These are phyloP conservation scores for Trachythela sp. DNA, from an alignment of 64 coral and sea anemone species.

Conservation along the genomic window DNA sequence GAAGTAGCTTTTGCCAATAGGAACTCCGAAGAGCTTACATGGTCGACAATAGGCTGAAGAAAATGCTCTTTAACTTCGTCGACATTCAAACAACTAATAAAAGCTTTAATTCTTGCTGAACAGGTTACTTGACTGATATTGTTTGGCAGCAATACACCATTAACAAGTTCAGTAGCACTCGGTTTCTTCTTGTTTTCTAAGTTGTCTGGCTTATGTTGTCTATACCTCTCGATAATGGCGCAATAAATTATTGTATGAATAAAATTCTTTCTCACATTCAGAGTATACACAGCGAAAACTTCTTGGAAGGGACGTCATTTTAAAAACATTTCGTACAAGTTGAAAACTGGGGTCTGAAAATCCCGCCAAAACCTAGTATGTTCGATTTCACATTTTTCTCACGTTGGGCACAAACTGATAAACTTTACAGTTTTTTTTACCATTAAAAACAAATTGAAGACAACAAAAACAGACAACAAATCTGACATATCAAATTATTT, in stretches of 20 bases:
- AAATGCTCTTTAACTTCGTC: conserved; percentile 3
- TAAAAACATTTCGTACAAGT: background rate
- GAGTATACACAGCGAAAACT: background rate
- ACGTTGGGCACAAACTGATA: too few relatives aligned
- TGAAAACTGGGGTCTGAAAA: background rate
- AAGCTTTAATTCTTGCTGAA: background rate
- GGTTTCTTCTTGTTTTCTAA: background rate
- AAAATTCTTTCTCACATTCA: background rate
- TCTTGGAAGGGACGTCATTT: background rate
- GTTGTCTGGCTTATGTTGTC: background rate
- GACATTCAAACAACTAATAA: background rate
- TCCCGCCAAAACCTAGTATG: too few relatives aligned
- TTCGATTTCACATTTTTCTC: too few relatives aligned
- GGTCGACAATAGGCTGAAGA: too few relatives aligned
- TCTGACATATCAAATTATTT: too few relatives aligned
- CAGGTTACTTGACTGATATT: background rate
- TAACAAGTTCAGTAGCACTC: background rate
- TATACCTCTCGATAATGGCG: background rate
- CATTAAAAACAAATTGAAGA: too few relatives aligned
- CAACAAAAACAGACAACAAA: too few relatives aligned
- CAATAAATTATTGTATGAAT: background rate
- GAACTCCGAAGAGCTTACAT: background rate
- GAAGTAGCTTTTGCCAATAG: background rate
- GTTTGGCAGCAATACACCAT: background rate
- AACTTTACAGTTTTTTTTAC: too few relatives aligned